Evolutionary conservation across 2,797 vertebrate genomes (phyloP).

Genomic region (Acipenser ruthenus): DNA sequence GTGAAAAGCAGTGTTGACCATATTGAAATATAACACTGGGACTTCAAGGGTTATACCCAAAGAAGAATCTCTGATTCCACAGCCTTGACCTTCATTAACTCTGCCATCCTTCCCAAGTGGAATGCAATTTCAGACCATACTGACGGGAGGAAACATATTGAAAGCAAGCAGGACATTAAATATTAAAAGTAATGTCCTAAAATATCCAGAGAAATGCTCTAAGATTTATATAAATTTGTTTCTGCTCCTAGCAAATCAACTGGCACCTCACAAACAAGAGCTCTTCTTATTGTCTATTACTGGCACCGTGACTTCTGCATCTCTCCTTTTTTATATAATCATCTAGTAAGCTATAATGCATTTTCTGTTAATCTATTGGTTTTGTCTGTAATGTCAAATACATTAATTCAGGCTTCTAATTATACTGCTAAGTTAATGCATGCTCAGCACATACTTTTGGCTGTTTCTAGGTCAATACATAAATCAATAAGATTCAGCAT

Average conservation of each 20-base stretch:
- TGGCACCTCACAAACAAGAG: no score
- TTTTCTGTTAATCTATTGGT: background rate
- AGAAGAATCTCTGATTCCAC: no score
- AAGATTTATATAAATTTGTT: no score
- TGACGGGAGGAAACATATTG: background rate
- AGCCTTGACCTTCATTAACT: no score
- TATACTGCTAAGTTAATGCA: constrained; percentile 23
- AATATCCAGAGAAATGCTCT: no score
- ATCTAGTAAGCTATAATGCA: background rate
- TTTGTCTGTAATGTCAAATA: constrained; percentile 1
- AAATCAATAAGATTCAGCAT: constrained; percentile 24
- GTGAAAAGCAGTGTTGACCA: background rate
- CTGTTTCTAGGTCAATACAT: constrained; percentile 28
- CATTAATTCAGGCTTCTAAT: constrained; percentile 18
- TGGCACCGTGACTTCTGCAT: background rate
- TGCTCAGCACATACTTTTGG: constrained; percentile 18
- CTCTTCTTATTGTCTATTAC: no score
- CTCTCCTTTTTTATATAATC: background rate
- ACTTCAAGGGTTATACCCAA: no score
- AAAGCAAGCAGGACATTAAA: background rate
- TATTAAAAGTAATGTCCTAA: background rate
- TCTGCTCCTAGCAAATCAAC: no score
- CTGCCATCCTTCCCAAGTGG: background rate
- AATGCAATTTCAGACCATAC: background rate
- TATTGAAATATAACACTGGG: background rate